A percentile compares a stretch with the other conserved stretches of the same genome.
Conservation (phyloP, 2,888 invertebrate genomes). For the Peribatodes rhomboidaria region DNA sequence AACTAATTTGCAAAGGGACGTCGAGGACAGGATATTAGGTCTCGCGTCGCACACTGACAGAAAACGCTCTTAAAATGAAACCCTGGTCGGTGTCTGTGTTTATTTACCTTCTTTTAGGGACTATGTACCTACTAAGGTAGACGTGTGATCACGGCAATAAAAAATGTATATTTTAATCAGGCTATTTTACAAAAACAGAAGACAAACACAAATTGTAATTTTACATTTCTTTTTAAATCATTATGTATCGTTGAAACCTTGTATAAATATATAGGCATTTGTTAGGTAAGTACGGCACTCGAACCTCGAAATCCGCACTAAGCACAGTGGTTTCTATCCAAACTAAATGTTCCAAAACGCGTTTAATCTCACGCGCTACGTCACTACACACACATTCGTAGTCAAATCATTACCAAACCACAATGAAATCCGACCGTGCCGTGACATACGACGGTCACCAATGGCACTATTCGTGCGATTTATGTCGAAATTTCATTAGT, state of each 20-base stretch:
- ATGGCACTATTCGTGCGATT: conserved; percentile 1
- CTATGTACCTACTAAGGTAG: not conserved
- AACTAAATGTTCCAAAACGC: conserved; percentile 23
- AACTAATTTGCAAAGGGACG: conserved; percentile 46
- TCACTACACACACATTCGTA: conserved; percentile 21
- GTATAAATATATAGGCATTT: not conserved
- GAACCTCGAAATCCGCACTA: conserved; percentile 2
- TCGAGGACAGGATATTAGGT: conserved; percentile 42
- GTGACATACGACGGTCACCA: conserved; percentile 23
- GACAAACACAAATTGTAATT: not conserved
- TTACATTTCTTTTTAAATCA: not conserved
- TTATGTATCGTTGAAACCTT: too few species aligned
- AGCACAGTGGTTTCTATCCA: conserved; percentile 17
- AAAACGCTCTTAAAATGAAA: conserved; percentile 37
- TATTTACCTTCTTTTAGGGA: not conserved
- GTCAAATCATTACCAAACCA: conserved; percentile 36
- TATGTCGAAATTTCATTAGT: conserved; percentile 13
- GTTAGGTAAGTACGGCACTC: not conserved
- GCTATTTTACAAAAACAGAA: too few species aligned
- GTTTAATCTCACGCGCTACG: conserved; percentile 17
- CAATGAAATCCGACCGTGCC: conserved; percentile 29
- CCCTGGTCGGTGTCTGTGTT: not conserved
- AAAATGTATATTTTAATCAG: too few species aligned
- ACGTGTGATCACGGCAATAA: too few species aligned
- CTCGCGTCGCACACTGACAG: conserved; percentile 26